Evolutionary conservation across 2,888 invertebrate species (phyloP).

Genomic region (Drosophila dives): DNA sequence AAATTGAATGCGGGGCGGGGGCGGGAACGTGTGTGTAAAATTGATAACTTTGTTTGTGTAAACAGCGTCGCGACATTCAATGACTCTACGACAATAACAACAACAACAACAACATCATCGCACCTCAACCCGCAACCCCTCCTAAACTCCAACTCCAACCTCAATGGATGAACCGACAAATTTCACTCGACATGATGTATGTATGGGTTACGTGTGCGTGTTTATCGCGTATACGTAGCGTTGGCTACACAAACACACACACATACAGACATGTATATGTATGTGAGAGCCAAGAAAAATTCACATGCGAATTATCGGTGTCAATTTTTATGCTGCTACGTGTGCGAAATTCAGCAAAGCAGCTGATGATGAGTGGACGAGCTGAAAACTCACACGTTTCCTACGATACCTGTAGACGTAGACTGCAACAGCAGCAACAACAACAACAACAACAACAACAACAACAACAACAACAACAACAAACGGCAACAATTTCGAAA

Average conservation of each 20-base stretch:
- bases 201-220: conserved; percentile 68
- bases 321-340: conserved; percentile 82
- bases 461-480: conserved; percentile 9
- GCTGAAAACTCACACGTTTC: conserved; percentile 24
- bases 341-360: conserved; percentile 77
- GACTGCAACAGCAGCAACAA: conserved; percentile 31
- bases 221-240: conserved; percentile 73
- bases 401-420: conserved; percentile 59
- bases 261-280: conserved; percentile 14
- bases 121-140: not conserved
- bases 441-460: conserved; percentile 14
- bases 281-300: conserved; percentile 6
- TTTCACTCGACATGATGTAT: conserved; percentile 68
- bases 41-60: conserved; percentile 79
- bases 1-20: conserved; percentile 65
- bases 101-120: not conserved
- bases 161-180: conserved; percentile 52
- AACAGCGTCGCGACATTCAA: conserved; percentile 76
- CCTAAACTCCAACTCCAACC: not conserved
- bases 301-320: conserved; percentile 72
- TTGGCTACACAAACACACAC: conserved; percentile 31
- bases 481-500: conserved; percentile 10
- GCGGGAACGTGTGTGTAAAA: conserved; percentile 78
- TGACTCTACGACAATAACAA: not conserved
- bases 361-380: conserved; percentile 71